Evolutionary conservation across 2,888 invertebrate species (phyloP), one percentile per base, ranked within the genome.

Genomic region (Flexamia atlantica): DNA sequence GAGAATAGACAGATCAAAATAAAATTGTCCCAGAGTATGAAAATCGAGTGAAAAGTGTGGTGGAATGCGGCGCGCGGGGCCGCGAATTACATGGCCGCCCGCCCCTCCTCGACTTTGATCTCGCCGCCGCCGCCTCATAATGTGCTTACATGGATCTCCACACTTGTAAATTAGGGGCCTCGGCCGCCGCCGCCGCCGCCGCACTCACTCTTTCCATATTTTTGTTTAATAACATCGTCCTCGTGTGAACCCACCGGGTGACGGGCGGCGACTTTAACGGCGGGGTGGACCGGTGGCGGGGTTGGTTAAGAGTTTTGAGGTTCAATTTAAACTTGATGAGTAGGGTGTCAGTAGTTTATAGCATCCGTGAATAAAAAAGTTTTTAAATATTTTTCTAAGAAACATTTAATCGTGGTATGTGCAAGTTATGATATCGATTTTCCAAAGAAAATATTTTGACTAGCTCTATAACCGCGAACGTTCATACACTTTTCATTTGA

Each of bases 41-140:
- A 76, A 76, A 76, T 76, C 76, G 76, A 76, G 76, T 76, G 76
- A 76, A 76, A 76, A 76, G 76, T 76, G 76, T 23, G 14, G 46
- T 25, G 76, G 50, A 76, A 50, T 76, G 76, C 53, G 53, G 46
- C 28, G 50, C 3, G 72, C 36, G 72, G 23, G 50, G 28, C 50
- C 76, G 76, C 76, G 76, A 76, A 76, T 76, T 76, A 76, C 76
- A 76, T 76, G 76, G 50, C n/a, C n/a, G 32, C 23, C 50, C n/a
- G 76, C 25, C 28, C 46, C 50, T 42, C 76, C 76, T 50, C 28
- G 28, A 1, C 76, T 76, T 76, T 76, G 76, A 76, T 76, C 50
- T 76, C 25, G 53, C 76, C 76, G 76, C 50, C 40, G 40, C 76
- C 50, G 46, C 50, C 20, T 53, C 53, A 46, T 72, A 72, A 72